Evolutionary conservation across 2,797 vertebrate genomes (phyloP).

Genomic region (Pogoniulus pusillus): DNA sequence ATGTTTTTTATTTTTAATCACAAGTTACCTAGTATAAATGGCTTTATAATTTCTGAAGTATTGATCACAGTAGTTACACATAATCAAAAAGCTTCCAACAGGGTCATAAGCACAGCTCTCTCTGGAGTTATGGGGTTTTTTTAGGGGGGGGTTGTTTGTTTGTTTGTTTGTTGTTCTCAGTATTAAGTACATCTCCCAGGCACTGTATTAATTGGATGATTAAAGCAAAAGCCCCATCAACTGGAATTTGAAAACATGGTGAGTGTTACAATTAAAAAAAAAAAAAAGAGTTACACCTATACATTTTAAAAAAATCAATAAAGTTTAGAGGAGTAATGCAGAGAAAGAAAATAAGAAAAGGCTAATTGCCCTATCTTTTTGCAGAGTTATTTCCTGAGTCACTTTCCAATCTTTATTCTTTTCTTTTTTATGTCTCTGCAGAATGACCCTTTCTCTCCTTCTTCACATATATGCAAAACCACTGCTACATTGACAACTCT

Average conservation of each 20-base stretch:
- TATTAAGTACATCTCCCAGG: conserved; percentile 46
- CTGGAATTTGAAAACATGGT: conserved; percentile 47
- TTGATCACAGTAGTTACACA: conserved; percentile 54
- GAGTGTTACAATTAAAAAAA: conserved; percentile 46
- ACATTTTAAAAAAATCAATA: conserved; percentile 54
- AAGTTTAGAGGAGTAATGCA: conserved; percentile 37
- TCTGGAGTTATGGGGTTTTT: neutral
- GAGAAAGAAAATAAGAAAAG: conserved; percentile 54
- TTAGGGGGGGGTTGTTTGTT: neutral
- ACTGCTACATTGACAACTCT: conserved; percentile 31
- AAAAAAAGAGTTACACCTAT: conserved; percentile 13
- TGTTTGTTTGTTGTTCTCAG: conserved; percentile 4
- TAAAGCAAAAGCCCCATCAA: conserved; percentile 57
- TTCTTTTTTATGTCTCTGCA: conserved; percentile 38
- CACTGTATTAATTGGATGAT: conserved; percentile 67
- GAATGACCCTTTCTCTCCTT: conserved; percentile 48
- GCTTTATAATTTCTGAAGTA: conserved; percentile 47
- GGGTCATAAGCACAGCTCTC: conserved; percentile 43
- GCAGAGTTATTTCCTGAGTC: conserved; percentile 54
- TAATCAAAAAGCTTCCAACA: conserved; percentile 54
- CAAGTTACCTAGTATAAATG: conserved; percentile 21
- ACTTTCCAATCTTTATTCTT: conserved; percentile 55
- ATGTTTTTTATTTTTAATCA: no score
- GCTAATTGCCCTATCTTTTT: conserved; percentile 59
- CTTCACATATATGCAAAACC: conserved; percentile 61